Percentiles rank a stretch among this genome's conserved stretches.
Conservation (phyloP, 2,797 vertebrate species). For the Rallus crepitans region DNA sequence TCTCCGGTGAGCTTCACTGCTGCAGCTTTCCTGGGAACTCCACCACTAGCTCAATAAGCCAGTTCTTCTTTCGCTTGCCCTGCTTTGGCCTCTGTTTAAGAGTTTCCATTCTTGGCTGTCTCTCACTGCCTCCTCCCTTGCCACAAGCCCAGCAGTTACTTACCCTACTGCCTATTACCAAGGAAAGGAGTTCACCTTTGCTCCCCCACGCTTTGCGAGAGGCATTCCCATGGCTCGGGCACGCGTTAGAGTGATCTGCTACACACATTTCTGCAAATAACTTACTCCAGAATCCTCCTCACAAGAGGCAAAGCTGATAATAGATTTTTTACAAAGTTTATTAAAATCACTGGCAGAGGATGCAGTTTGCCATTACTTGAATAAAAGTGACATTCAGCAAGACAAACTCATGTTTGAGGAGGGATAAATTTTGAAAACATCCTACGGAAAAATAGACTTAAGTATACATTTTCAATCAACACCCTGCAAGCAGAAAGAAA, state of each 20-base stretch:
- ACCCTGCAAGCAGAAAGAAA: background rate
- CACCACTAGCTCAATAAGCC: background rate
- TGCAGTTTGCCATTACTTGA: background rate
- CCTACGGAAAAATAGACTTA: background rate
- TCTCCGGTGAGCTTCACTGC: background rate
- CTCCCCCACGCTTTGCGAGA: background rate
- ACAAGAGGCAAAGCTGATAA: background rate
- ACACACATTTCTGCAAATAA: background rate
- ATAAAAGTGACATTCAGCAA: background rate
- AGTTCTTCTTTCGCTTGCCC: background rate
- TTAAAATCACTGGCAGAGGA: background rate
- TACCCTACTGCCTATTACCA: background rate
- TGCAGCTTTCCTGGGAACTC: background rate
- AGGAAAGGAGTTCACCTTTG: background rate
- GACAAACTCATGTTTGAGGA: background rate
- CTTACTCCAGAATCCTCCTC: background rate
- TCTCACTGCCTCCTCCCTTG: background rate
- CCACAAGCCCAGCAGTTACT: background rate
- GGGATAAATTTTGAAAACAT: background rate
- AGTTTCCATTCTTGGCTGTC: background rate
- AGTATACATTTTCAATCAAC: background rate
- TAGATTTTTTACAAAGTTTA: background rate
- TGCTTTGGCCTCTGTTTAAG: background rate
- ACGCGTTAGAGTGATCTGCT: background rate
- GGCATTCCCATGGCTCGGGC: background rate